These are phyloP conservation scores for Huso huso DNA, from an alignment of 2,797 vertebrate genomes.

Conservation along the genomic window DNA sequence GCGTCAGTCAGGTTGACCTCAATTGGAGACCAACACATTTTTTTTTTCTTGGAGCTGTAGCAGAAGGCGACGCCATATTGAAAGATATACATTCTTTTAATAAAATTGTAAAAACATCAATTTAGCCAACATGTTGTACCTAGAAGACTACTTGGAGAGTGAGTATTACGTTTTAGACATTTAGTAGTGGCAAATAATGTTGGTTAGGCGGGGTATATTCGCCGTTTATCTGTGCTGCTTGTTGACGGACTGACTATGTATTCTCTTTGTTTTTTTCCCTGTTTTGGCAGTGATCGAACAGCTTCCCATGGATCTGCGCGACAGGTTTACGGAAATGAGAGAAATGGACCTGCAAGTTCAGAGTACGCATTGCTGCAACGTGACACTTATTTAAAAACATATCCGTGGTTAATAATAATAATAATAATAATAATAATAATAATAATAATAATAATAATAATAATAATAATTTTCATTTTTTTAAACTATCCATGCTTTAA, in stretches of 20 bases:
- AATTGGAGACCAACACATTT: constrained; percentile 43
- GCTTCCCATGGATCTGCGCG: constrained; percentile 96
- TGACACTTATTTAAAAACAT: neutral
- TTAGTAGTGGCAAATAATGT: fast-evolving
- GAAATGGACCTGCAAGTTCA: constrained; percentile 99
- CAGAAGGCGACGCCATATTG: constrained; percentile 90
- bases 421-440: too few species aligned
- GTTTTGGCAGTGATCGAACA: constrained; percentile 90
- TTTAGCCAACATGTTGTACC: constrained; percentile 77
- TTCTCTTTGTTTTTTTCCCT: constrained; percentile 39
- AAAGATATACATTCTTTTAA: constrained; percentile 51
- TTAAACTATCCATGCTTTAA: too few species aligned
- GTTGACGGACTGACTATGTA: neutral
- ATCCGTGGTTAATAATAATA: neutral
- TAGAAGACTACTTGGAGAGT: constrained; percentile 97
- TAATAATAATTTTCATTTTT: too few species aligned
- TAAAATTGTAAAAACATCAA: constrained; percentile 37
- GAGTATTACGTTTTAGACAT: constrained; percentile 53
- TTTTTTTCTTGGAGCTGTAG: constrained; percentile 66
- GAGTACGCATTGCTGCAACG: constrained; percentile 64
- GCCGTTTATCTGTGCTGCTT: too few species aligned
- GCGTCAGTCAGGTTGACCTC: constrained; percentile 54
- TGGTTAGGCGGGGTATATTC: neutral
- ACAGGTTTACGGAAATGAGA: constrained; percentile 97
- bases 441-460: too few species aligned